A percentile compares a stretch with the other conserved stretches of the same genome.
These are phyloP conservation scores for Alauda arvensis DNA, from an alignment of 2,797 vertebrate genomes.

Conservation along the genomic window DNA sequence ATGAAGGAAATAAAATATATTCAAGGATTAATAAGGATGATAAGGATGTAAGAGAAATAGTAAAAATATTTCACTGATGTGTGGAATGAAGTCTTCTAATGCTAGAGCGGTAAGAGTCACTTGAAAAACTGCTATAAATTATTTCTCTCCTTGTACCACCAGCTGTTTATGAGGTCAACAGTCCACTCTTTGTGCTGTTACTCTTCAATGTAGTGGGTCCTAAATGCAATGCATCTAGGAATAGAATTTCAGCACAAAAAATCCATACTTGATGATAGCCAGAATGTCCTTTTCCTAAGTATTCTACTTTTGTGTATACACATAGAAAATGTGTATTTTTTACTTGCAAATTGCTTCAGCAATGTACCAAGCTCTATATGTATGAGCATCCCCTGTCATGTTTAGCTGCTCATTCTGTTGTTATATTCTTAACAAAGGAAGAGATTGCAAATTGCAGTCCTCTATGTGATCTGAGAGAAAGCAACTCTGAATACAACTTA, in stretches of 20 bases:
- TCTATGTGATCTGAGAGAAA: conserved; percentile 11
- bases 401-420: conserved; percentile 39
- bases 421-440: conserved; percentile 35
- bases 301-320: not conserved
- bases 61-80: not conserved
- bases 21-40: not conserved
- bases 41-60: not conserved
- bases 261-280: not conserved
- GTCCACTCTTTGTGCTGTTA: not conserved
- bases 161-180: conserved; percentile 26
- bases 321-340: conserved; percentile 13
- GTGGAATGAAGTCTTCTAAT: not conserved
- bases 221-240: not conserved
- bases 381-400: conserved; percentile 3
- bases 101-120: not conserved
- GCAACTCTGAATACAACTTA: conserved; percentile 14
- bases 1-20: not conserved
- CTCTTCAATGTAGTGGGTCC: not conserved
- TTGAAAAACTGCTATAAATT: not conserved
- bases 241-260: conserved; percentile 18
- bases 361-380: conserved; percentile 2
- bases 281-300: conserved; percentile 23
- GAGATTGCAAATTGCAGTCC: conserved; percentile 8
- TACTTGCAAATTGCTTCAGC: conserved; percentile 32
- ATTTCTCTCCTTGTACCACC: not conserved